Conservation (phyloP, 2,797 vertebrate genomes). For the Dermochelys coriacea region DNA sequence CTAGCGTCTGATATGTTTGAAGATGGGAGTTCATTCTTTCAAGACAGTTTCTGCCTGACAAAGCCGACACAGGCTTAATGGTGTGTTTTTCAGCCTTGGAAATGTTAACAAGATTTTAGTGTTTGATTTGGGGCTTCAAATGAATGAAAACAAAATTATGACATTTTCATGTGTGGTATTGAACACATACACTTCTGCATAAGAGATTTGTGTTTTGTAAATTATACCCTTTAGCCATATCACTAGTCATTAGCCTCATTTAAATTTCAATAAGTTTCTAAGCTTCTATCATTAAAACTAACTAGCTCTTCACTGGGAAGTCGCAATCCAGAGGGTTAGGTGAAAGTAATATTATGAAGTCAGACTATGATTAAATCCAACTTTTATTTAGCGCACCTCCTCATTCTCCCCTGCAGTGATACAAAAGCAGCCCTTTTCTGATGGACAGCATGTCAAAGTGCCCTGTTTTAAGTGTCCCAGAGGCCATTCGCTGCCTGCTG, state of each 20-base stretch:
- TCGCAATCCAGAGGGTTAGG: constrained; percentile 24
- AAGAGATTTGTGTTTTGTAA: constrained; percentile 59
- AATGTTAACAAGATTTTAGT: constrained; percentile 30
- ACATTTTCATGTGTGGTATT: constrained; percentile 48
- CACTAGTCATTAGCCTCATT: constrained; percentile 67
- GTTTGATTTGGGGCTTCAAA: constrained; percentile 55
- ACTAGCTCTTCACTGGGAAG: constrained; percentile 38
- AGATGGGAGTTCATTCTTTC: background rate
- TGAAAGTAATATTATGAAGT: constrained; percentile 21
- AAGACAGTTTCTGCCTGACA: background rate
- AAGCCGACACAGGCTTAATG: rapidly evolving
- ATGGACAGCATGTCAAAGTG: constrained; percentile 44
- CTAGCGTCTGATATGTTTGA: background rate
- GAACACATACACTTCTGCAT: constrained; percentile 38
- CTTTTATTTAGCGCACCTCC: constrained; percentile 47
- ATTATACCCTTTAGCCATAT: constrained; percentile 58
- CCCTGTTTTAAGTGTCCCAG: constrained; percentile 44
- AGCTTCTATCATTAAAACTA: constrained; percentile 48
- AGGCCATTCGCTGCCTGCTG: constrained; percentile 42
- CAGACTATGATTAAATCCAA: constrained; percentile 76
- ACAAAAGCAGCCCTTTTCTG: constrained; percentile 63
- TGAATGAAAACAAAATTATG: constrained; percentile 41
- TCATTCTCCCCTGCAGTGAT: constrained; percentile 35
- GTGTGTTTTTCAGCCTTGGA: background rate
- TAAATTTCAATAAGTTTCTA: constrained; percentile 54